These are phyloP conservation scores for Bubo bubo DNA, from an alignment of 2,113 vertebrate species.

Conservation along the genomic window DNA sequence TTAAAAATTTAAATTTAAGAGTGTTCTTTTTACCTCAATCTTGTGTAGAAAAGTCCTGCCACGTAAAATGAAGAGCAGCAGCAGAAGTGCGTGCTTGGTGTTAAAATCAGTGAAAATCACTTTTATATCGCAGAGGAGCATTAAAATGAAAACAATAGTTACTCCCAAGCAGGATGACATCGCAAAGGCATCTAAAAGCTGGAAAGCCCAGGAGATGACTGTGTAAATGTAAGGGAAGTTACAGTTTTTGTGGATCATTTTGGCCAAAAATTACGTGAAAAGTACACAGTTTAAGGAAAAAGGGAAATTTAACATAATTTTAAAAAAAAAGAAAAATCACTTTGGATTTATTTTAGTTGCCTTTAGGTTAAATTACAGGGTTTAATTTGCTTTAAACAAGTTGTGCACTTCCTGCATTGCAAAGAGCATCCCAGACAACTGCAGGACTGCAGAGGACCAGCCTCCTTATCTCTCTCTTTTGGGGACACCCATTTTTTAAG, in stretches of 20 bases:
- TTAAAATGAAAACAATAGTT: not conserved
- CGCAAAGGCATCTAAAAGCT: not conserved
- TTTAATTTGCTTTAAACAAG: not conserved
- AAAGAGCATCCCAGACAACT: not conserved
- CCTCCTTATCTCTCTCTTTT: not conserved
- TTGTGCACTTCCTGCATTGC: not conserved
- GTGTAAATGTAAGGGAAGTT: not conserved
- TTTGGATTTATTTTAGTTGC: not conserved
- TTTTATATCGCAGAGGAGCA: not conserved
- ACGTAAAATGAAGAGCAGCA: not conserved
- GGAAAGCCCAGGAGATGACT: not conserved
- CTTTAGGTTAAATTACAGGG: not conserved
- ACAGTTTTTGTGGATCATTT: not conserved
- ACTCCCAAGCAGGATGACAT: not conserved
- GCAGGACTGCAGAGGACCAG: rapidly evolving
- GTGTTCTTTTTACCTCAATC: not conserved
- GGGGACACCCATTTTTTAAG: not conserved
- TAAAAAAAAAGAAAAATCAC: not conserved
- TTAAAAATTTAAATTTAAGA: not conserved
- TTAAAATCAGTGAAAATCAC: not conserved
- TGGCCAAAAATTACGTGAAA: not conserved
- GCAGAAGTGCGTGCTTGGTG: not conserved
- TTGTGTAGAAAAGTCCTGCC: not conserved
- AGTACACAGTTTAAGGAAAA: not conserved
- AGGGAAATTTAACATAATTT: not conserved